Percentiles rank a stretch among this genome's conserved stretches.
These are phyloP conservation scores for Hypanus sabinus DNA, from an alignment of 2,113 vertebrate species.

Conservation along the genomic window DNA sequence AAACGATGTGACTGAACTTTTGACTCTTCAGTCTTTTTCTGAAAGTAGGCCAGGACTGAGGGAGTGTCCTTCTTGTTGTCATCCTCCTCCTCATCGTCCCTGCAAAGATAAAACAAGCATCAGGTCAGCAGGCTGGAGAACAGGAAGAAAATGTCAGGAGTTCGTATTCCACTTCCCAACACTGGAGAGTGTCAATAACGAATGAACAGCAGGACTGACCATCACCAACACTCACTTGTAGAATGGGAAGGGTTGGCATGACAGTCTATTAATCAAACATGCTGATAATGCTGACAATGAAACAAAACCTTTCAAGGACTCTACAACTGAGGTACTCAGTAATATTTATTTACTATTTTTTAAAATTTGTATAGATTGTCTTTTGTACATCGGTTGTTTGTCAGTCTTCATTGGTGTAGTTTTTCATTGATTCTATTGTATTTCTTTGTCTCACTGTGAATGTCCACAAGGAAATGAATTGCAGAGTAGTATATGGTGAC, in stretches of 20 bases:
- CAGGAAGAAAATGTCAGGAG: background rate
- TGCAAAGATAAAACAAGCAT: conserved; percentile 41
- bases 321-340: too few species aligned
- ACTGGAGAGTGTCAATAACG: background rate
- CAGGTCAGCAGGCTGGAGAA: background rate
- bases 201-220: background rate
- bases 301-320: too few species aligned
- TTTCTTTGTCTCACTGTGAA: too few species aligned
- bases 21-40: conserved; percentile 42
- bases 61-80: conserved; percentile 53
- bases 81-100: conserved; percentile 55
- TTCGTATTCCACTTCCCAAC: background rate
- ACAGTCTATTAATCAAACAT: background rate
- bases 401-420: too few species aligned
- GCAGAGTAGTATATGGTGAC: too few species aligned
- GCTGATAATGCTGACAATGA: background rate
- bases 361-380: too few species aligned
- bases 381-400: too few species aligned
- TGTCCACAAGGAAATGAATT: too few species aligned
- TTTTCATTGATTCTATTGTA: too few species aligned
- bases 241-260: background rate
- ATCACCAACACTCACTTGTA: background rate
- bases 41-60: conserved; percentile 65
- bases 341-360: too few species aligned
- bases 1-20: conserved; percentile 62